Evolutionary conservation across 2,888 invertebrate species (phyloP), one percentile per base, ranked within the genome.

Genomic region (Cerceris ruficornis): DNA sequence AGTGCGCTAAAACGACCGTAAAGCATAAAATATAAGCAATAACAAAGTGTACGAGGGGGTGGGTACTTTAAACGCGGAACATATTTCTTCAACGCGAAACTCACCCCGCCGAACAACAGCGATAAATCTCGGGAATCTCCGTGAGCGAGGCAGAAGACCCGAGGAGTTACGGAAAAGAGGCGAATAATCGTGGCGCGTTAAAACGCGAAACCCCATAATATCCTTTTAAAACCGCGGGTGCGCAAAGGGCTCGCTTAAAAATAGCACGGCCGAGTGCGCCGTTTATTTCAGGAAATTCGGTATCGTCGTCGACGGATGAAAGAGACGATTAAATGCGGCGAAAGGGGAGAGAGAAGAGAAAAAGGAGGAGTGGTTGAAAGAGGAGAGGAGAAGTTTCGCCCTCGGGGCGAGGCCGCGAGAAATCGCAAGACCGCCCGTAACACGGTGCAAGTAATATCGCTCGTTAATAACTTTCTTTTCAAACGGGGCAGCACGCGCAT

Each of bases 391-490:
- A 69, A 59, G 14, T 69, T 62, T 57, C 43, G n/a, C 13, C n/a
- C 28, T 11, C 13, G 17, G 49, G 58, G 15, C 46, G 49, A 14
- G 13, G 15, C 46, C 11, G 28, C 43, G 61, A 52, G 4, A 69
- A 67, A 60, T 71, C 66, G 54, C 57, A 28, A 28, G 41, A 9
- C n/a, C 49, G 5, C 43, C 46, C 49, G 15, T 28, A 28, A 28
- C 43, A 42, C 62, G 2, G 60, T 59, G 60, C 55, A 69, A 42
- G 67, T 61, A 66, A 80, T 80, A 69, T 71, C 67, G 65, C 57
- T 71, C 58, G 74, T 81, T 82, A 75, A 77, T 84, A 83, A 82
- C 54, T 71, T 71, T 73, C 41, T 46, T 70, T 46, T 46, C 60
- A 43, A 66, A 68, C 2, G 28, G 28, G 64, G 49, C 41, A 14